Evolutionary conservation across 2,113 vertebrate species (phyloP).

Genomic region (Oplegnathus fasciatus): DNA sequence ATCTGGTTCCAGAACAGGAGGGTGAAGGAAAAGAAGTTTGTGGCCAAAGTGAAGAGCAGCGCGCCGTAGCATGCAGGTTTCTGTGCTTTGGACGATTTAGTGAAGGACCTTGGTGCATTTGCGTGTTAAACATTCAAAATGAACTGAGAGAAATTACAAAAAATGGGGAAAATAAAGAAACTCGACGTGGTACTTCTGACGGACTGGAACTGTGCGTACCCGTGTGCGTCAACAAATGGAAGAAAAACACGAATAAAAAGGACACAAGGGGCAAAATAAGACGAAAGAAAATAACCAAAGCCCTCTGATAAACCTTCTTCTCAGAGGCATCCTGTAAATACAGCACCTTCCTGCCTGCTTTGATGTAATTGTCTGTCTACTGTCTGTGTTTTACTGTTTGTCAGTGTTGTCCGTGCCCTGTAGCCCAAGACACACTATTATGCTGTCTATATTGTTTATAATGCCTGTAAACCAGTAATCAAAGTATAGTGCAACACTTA

Average conservation of each 20-base stretch:
- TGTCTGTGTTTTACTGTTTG: conserved; percentile 52
- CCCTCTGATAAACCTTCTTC: conserved; percentile 36
- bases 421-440: conserved; percentile 57
- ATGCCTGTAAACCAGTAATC: conserved; percentile 74
- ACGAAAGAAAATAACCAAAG: conserved; percentile 51
- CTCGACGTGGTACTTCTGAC: conserved; percentile 28
- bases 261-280: conserved; percentile 50
- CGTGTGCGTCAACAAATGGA: conserved; percentile 43
- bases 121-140: conserved; percentile 22
- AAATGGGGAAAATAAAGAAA: conserved; percentile 26
- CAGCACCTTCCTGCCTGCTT: conserved; percentile 70
- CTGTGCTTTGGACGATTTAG: conserved; percentile 9
- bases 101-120: conserved; percentile 21
- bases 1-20: conserved; percentile 98
- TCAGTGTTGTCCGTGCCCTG: conserved; percentile 71
- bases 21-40: conserved; percentile 96
- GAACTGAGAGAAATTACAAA: conserved; percentile 30
- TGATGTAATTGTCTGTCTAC: conserved; percentile 66
- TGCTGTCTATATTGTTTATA: conserved; percentile 76
- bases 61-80: conserved; percentile 74
- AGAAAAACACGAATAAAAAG: conserved; percentile 21
- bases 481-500: conserved; percentile 70
- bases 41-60: conserved; percentile 91
- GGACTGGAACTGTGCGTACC: conserved; percentile 46
- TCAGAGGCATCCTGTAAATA: conserved; percentile 74